Conservation (phyloP, 2,888 invertebrate species). For the Villa cingulata region DNA sequence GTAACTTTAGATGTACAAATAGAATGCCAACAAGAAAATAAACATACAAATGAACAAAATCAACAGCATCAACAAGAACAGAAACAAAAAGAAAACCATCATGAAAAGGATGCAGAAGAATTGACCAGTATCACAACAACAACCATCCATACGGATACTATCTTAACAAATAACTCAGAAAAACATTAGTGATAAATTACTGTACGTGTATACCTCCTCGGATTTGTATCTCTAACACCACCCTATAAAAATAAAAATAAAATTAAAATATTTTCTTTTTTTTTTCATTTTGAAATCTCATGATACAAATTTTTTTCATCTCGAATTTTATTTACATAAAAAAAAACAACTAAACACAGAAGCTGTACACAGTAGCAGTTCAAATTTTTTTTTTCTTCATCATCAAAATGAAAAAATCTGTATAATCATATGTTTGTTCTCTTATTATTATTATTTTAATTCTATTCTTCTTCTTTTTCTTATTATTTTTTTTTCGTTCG, state of each 20-base stretch:
- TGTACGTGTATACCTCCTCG: too few species aligned
- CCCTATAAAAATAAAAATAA: too few species aligned
- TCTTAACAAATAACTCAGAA: background rate
- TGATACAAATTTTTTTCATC: background rate
- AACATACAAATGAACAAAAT: slow-evolving; percentile 8
- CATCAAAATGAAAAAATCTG: too few species aligned
- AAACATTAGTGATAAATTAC: background rate
- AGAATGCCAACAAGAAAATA: slow-evolving; percentile 30
- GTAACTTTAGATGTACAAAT: slow-evolving; percentile 32
- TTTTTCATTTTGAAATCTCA: background rate
- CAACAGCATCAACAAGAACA: background rate
- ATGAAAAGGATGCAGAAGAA: background rate
- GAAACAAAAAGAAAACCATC: background rate
- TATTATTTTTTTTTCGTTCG: background rate
- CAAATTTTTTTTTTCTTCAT: background rate
- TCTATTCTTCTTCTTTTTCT: background rate
- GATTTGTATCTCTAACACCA: too few species aligned
- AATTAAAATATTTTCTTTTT: background rate
- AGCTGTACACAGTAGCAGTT: background rate
- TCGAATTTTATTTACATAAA: background rate
- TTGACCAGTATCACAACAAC: background rate
- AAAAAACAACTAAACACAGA: background rate
- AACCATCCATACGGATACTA: background rate
- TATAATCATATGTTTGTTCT: background rate
- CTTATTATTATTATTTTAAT: background rate